Evolutionary conservation across 1,140 invertebrate genomes (phyloP), one percentile per base, ranked within the genome.

Genomic region (Drosophila santomea): DNA sequence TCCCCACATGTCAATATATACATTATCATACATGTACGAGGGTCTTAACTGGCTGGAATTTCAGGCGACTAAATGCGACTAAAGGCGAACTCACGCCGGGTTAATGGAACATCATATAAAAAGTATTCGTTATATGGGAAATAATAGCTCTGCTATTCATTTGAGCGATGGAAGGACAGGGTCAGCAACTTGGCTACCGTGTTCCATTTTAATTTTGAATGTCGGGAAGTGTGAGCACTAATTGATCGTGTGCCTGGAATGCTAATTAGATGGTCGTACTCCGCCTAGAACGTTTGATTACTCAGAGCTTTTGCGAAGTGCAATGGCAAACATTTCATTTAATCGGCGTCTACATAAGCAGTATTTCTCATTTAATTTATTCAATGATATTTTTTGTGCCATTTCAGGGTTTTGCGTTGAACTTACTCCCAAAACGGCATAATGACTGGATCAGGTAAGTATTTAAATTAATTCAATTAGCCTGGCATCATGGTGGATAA

Each of bases 371-470:
- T 47, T 64, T 85, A 58, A 81, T 74, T 58, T 63, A 64, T 71
- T 74, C 57, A 63, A 68, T 74, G 36, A 15, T 71, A 43, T 39
- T 74, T 76, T 51, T 44, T 43, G 43, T 78, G 41, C 38, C 2
- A 15, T 78, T 74, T 25, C 80, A 88, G 85, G 67, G 62, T 67
- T 54, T 44, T 3, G n/a, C 36, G 10, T 66, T 44, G 14, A 66
- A 74, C 41, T 43, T 20, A 55, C 62, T 55, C 59, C 38, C 38
- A 28, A 59, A 74, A 54, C 45, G 63, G 43, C 52, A 55, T 25
- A 72, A 88, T 88, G 84, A 88, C 84, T 77, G 84, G 84, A 68
- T 88, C 84, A 80, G 84, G 84, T 88, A 74, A 89, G 59, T 78
- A 78, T 68, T 62, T 35, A 28, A 52, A 54, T 64, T 32, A 39